Evolutionary conservation across 1,140 invertebrate species (phyloP).

Genomic region (Achroia grisella): DNA sequence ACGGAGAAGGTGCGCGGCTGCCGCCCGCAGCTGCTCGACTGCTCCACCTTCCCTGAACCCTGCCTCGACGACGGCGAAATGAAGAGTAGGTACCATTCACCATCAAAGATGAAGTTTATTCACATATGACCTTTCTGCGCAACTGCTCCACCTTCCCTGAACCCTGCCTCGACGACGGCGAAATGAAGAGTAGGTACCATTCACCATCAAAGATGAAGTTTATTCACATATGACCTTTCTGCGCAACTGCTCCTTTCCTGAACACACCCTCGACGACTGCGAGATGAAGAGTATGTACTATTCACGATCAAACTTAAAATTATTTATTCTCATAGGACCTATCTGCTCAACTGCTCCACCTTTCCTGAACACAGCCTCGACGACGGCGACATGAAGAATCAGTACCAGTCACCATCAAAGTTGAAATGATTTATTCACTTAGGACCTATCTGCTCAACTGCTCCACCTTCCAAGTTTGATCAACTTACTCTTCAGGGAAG

Average conservation of each 20-base stretch:
- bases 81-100: slow-evolving; percentile 45
- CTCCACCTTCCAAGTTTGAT: too few species aligned
- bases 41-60: slow-evolving; percentile 79
- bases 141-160: slow-evolving; percentile 83
- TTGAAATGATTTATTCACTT: too few species aligned
- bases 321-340: too few species aligned
- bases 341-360: slow-evolving; percentile 84
- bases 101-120: too few species aligned
- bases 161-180: slow-evolving; percentile 70
- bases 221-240: too few species aligned
- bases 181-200: slow-evolving; percentile 57
- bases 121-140: too few species aligned
- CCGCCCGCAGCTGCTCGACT: slow-evolving; percentile 85
- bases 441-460: too few species aligned
- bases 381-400: slow-evolving; percentile 25
- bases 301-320: too few species aligned
- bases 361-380: slow-evolving; percentile 75
- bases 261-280: slow-evolving; percentile 70
- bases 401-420: too few species aligned
- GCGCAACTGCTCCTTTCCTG: slow-evolving; percentile 81
- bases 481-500: too few species aligned
- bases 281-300: slow-evolving; percentile 60
- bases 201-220: too few species aligned
- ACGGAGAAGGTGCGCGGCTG: slow-evolving; percentile 90
- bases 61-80: slow-evolving; percentile 71